These are phyloP conservation scores for Chamaetylas fuelleborni DNA, from an alignment of 2,113 vertebrate genomes.

Conservation along the genomic window DNA sequence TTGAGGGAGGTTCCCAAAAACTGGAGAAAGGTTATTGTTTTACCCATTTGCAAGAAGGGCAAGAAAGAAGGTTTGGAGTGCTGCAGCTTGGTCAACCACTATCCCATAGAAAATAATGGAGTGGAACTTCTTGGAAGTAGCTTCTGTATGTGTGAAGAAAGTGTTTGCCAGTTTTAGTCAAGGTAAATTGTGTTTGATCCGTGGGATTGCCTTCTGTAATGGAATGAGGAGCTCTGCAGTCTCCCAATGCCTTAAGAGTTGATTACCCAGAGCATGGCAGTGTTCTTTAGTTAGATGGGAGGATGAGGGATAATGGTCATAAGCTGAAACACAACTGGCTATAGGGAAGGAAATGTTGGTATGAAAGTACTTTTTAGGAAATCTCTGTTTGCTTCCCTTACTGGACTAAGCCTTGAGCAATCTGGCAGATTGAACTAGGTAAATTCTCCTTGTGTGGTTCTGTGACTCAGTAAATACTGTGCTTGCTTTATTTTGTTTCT, in stretches of 20 bases:
- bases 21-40: background rate
- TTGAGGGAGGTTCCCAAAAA: background rate
- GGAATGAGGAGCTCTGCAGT: background rate
- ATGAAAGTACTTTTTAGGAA: background rate
- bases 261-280: background rate
- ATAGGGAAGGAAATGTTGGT: background rate
- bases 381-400: background rate
- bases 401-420: background rate
- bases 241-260: background rate
- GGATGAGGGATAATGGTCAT: background rate
- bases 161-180: background rate
- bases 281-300: background rate
- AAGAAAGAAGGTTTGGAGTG: background rate
- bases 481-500: background rate
- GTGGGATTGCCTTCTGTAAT: background rate
- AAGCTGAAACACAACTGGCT: background rate
- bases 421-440: background rate
- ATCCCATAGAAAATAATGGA: background rate
- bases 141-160: background rate
- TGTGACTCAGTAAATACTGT: background rate
- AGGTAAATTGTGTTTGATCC: background rate
- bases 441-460: background rate
- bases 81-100: background rate
- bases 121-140: background rate
- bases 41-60: background rate